Conservation (phyloP, 2,888 invertebrate species). For the Zygogramma bicolorata region DNA sequence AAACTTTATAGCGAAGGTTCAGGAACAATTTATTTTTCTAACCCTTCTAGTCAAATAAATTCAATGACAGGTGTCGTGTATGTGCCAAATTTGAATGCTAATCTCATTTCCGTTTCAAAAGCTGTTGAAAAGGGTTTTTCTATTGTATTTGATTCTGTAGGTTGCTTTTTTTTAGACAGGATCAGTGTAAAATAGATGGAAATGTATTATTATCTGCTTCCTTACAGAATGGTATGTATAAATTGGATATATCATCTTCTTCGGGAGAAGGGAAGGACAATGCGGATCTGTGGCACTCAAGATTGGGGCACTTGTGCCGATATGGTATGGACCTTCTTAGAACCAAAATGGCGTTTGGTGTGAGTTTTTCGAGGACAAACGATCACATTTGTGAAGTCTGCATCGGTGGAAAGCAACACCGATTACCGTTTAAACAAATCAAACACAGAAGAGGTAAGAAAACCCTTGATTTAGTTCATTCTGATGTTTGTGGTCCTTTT, state of each 20-base stretch:
- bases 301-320: neutral
- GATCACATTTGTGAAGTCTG: too few relatives aligned
- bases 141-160: neutral
- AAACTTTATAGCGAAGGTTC: constrained; percentile 4
- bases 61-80: neutral
- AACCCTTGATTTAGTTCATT: too few relatives aligned
- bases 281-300: neutral
- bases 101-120: constrained; percentile 11
- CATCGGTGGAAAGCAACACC: too few relatives aligned
- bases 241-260: neutral
- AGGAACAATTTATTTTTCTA: constrained; percentile 14
- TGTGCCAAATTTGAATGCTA: constrained; percentile 1
- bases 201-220: neutral
- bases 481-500: too few relatives aligned
- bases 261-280: neutral
- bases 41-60: neutral
- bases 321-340: too few relatives aligned
- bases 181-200: constrained; percentile 9
- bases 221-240: constrained; percentile 5
- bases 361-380: too few relatives aligned
- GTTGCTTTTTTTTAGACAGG: neutral
- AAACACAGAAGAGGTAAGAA: too few relatives aligned
- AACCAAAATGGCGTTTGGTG: too few relatives aligned
- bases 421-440: too few relatives aligned
- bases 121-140: neutral